Percentiles rank a stretch among this genome's conserved stretches.
These are phyloP conservation scores for Boleophthalmus pectinirostris DNA, from an alignment of 2,113 vertebrate genomes.

Conservation along the genomic window DNA sequence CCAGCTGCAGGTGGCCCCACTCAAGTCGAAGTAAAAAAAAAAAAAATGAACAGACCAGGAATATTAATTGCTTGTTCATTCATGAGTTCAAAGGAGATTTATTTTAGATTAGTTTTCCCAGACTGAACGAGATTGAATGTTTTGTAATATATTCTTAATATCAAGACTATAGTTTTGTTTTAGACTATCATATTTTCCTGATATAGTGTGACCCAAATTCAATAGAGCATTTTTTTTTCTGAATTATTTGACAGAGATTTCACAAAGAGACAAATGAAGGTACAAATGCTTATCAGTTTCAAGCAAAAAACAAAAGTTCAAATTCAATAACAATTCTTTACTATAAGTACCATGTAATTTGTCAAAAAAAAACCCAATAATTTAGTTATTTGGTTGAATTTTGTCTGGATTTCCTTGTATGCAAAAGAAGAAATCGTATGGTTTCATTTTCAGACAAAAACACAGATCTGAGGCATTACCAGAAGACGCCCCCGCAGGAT, in stretches of 20 bases:
- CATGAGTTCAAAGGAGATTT: neutral
- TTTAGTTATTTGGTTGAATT: no score
- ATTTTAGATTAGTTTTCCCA: neutral
- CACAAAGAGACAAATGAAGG: neutral
- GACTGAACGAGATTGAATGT: neutral
- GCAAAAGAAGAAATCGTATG: neutral
- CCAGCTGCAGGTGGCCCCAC: slow-evolving; percentile 54
- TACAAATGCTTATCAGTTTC: neutral
- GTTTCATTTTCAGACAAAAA: neutral
- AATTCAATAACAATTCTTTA: neutral
- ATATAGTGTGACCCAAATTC: neutral
- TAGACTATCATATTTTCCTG: neutral
- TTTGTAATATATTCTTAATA: neutral
- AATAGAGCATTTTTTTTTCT: neutral
- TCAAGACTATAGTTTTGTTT: neutral
- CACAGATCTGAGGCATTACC: neutral
- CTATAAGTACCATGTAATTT: no score
- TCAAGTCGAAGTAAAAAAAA: neutral
- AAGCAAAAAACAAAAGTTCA: neutral
- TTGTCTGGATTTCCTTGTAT: neutral
- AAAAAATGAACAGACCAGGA: neutral
- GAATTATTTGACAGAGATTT: no score
- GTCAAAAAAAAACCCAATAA: no score
- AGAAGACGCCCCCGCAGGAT: neutral
- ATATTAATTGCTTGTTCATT: neutral